phyloP scores from a whole-genome alignment of 2,888 invertebrate species.

The Plagiodera versicolora region DNA sequence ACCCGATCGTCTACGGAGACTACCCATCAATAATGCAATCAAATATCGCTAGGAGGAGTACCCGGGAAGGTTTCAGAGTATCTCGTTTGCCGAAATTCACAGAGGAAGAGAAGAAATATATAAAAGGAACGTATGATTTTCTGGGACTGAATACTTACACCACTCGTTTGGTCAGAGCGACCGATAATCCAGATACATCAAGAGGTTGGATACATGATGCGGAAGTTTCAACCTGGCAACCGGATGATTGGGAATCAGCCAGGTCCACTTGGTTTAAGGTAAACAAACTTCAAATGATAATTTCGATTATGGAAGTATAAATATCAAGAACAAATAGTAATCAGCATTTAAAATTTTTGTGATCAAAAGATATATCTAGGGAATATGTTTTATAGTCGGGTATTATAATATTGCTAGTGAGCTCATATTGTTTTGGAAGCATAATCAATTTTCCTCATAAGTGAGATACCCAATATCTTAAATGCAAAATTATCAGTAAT shows the following conservation, averaged over 20 bases:
- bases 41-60: constrained; percentile 61
- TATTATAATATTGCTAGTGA: no score
- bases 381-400: no score
- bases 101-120: constrained; percentile 60
- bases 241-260: constrained; percentile 17
- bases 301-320: no score
- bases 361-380: no score
- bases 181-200: constrained; percentile 47
- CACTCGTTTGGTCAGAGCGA: constrained; percentile 54
- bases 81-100: constrained; percentile 68
- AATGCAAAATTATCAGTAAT: background rate
- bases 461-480: background rate
- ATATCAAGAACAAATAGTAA: no score
- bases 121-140: constrained; percentile 65
- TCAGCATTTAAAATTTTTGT: no score
- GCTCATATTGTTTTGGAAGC: no score
- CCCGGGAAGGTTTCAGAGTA: constrained; percentile 60
- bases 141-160: constrained; percentile 77
- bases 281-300: no score
- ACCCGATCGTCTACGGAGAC: constrained; percentile 69
- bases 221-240: constrained; percentile 9
- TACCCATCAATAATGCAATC: constrained; percentile 68
- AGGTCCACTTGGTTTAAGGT: constrained; percentile 26
- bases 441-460: background rate
- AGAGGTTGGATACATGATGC: constrained; percentile 41